Evolutionary conservation across 2,888 invertebrate genomes (phyloP).

Genomic region (Noctua pronuba): DNA sequence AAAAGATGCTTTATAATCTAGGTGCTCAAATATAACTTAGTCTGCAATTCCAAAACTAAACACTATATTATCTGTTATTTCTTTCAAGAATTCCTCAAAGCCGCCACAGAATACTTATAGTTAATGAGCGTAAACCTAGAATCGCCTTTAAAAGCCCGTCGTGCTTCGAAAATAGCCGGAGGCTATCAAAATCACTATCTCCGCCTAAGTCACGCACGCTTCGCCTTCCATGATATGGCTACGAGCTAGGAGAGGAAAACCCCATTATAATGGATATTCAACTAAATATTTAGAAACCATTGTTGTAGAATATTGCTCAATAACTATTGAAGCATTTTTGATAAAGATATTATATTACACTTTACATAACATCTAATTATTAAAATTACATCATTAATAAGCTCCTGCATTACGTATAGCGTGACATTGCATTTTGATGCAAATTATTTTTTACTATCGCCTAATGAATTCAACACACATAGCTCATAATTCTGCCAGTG

Average conservation of each 20-base stretch:
- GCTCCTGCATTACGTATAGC: conserved; percentile 27
- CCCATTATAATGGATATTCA: conserved; percentile 30
- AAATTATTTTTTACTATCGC: conserved; percentile 39
- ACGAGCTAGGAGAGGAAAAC: conserved; percentile 62
- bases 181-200: conserved; percentile 76
- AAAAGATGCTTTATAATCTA: background rate
- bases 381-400: conserved; percentile 26
- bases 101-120: conserved; percentile 51
- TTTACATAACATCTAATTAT: conserved; percentile 33
- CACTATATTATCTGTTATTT: conserved; percentile 41
- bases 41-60: conserved; percentile 3
- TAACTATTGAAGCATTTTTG: conserved; percentile 8
- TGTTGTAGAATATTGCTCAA: conserved; percentile 3
- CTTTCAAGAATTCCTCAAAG: conserved; percentile 48
- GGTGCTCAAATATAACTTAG: conserved; percentile 4
- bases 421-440: conserved; percentile 50
- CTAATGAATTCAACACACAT: conserved; percentile 48
- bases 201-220: conserved; percentile 78
- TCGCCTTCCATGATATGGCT: conserved; percentile 69
- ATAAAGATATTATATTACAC: background rate
- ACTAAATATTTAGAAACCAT: conserved; percentile 35
- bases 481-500: conserved; percentile 46
- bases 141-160: conserved; percentile 66
- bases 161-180: conserved; percentile 75
- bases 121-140: conserved; percentile 63